Evolutionary conservation across 2,888 invertebrate genomes (phyloP), one percentile per base, ranked within the genome.

Genomic region (Globia sparganii): DNA sequence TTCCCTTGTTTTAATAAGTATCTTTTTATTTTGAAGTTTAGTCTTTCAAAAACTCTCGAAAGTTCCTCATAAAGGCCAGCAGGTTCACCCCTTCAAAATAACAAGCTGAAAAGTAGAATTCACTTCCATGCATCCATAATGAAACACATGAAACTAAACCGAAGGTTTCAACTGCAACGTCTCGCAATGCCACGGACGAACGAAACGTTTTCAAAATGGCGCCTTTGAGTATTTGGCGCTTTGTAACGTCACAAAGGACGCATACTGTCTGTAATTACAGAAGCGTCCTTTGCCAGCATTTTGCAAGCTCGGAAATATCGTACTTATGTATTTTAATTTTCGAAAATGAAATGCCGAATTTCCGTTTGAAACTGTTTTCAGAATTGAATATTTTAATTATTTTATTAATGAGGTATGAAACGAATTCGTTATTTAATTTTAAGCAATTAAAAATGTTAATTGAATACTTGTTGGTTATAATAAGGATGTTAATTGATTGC

Each of bases 221-320:
- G 73, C 56, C 82, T 83, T 78, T 78, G 78, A 53, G 70, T 40
- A 40, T 75, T 83, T 75, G 74, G 74, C 68, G 46, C 82, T 74
- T 78, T 65, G 49, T 25, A 31, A 56, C 75, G 64, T 61, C 46
- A 78, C 81, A 77, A 74, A 71, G 70, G 53, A 68, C 56, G 13
- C 21, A 64, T 58, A 61, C 53, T 62, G n/a, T 43, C 56, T 65
- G 56, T 75, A 78, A 72, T 78, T 75, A 78, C 59, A 56, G 46
- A 56, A 67, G 31, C 37, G 58, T 71, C 49, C 68, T 78, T 67
- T 67, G 59, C 18, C 25, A 67, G 4, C 11, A 11, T 18, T 58
- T 59, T 34, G n/a, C 61, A 53, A 43, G 28, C 66, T 59, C 49
- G 31, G 31, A 59, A 58, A 31, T 34, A 34, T n/a, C n/a, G n/a